Evolutionary conservation across 2,113 vertebrate species (phyloP).

Genomic region (Kobus ellipsiprymnus): DNA sequence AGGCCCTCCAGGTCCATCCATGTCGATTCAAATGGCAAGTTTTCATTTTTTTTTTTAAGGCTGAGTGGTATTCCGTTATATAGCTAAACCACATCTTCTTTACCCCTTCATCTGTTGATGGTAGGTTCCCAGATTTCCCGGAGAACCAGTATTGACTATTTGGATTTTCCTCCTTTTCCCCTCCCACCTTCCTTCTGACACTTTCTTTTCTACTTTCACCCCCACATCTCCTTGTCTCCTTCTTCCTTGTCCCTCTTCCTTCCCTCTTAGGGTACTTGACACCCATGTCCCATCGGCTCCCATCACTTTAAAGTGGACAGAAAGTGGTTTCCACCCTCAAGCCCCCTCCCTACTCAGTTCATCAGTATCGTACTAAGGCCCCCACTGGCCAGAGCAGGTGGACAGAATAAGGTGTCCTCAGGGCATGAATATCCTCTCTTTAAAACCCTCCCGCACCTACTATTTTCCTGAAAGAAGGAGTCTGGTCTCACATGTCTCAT

Average conservation of each 20-base stretch:
- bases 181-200: no score
- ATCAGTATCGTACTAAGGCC: background rate
- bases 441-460: fast-evolving
- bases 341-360: background rate
- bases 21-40: background rate
- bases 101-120: background rate
- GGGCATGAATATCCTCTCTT: background rate
- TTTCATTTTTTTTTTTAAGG: background rate
- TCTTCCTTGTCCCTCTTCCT: background rate
- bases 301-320: background rate
- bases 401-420: background rate
- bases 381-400: background rate
- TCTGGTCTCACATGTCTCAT: background rate
- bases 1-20: background rate
- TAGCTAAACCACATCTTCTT: background rate
- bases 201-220: background rate
- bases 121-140: no score
- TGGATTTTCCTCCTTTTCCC: no score
- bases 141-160: background rate
- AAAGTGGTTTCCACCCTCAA: background rate
- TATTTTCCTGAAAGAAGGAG: background rate
- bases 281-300: background rate
- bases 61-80: background rate
- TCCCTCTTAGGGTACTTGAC: background rate
- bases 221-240: background rate